phyloP scores from a whole-genome alignment of 2,113 vertebrate genomes.

The Crocuta crocuta region DNA sequence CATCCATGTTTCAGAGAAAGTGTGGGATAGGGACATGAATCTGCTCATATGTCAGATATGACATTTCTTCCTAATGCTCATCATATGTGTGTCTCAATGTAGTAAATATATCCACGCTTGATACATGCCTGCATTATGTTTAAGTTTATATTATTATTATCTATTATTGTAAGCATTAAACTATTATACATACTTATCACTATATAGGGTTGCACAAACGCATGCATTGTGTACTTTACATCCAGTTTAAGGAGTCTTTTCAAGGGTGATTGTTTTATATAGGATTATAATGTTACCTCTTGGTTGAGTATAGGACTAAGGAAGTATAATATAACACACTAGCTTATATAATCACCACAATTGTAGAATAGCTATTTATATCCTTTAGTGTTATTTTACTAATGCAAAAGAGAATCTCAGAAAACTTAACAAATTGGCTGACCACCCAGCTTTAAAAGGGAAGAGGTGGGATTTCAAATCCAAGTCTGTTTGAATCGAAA shows the following conservation, averaged over 20 bases:
- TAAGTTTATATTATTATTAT: background rate
- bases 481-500: background rate
- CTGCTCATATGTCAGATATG: background rate
- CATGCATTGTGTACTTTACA: background rate
- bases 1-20: background rate
- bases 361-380: conserved; percentile 17
- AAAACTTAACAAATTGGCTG: conserved; percentile 33
- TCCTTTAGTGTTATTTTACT: conserved; percentile 27
- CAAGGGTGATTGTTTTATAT: background rate
- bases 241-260: background rate
- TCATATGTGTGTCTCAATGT: background rate
- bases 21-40: background rate
- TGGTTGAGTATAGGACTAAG: background rate
- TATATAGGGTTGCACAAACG: background rate
- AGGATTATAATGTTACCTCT: background rate
- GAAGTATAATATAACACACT: background rate
- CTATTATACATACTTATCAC: background rate
- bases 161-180: background rate
- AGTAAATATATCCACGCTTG: background rate
- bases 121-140: background rate
- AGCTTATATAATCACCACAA: background rate
- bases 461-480: conserved; percentile 16
- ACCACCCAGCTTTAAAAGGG: background rate
- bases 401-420: background rate
- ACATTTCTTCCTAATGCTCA: background rate